Evolutionary conservation across 2,888 invertebrate species (phyloP).

Genomic region (Hyalella azteca): DNA sequence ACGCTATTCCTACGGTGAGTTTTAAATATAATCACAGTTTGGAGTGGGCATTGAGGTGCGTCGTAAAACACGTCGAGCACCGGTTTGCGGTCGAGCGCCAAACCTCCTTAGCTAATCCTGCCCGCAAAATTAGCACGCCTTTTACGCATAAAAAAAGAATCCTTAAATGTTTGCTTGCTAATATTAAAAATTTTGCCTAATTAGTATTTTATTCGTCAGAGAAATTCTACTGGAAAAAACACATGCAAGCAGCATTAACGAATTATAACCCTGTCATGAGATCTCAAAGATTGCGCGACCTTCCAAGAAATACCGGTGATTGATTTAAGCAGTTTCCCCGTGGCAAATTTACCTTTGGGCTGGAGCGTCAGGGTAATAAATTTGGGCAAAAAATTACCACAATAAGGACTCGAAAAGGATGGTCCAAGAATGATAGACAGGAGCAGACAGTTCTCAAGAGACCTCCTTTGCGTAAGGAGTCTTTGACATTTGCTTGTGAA

Average conservation of each 20-base stretch:
- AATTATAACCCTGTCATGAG: too few species aligned
- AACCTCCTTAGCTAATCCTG: conserved; percentile 21
- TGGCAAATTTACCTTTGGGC: conserved; percentile 1
- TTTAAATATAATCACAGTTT: too few species aligned
- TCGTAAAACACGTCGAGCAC: not conserved
- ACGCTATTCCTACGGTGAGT: too few species aligned
- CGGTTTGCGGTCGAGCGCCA: not conserved
- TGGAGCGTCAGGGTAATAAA: conserved; percentile 9
- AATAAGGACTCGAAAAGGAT: conserved; percentile 28
- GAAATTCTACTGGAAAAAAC: too few species aligned
- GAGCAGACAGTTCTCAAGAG: conserved; percentile 1
- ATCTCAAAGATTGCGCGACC: not conserved
- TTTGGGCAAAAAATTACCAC: conserved; percentile 35
- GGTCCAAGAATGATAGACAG: conserved; percentile 3
- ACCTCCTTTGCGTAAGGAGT: conserved; percentile 8
- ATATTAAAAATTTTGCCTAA: too few species aligned
- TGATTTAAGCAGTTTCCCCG: conserved; percentile 19
- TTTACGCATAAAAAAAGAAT: too few species aligned
- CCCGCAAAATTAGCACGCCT: conserved; percentile 25
- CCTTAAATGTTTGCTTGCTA: too few species aligned
- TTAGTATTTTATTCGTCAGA: too few species aligned
- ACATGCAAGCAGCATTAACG: too few species aligned
- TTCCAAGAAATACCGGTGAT: not conserved
- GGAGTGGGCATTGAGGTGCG: too few species aligned
- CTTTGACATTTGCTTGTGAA: not conserved